Evolutionary conservation across 2,797 vertebrate genomes (phyloP).

Genomic region (Tympanoctomys barrerae): DNA sequence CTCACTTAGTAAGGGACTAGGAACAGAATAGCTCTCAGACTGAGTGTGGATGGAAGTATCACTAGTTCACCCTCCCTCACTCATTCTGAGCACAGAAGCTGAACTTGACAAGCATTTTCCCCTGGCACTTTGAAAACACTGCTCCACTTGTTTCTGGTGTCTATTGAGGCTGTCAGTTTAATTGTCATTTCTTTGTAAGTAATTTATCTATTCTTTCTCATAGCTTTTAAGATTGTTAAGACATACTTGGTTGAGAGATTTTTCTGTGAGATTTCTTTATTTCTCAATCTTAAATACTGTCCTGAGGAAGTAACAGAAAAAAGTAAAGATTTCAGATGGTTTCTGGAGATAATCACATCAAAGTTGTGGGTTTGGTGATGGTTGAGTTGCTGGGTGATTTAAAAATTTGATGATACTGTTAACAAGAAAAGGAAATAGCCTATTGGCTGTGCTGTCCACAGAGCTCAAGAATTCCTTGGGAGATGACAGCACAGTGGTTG

Average conservation of each 20-base stretch:
- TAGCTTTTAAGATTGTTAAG: conserved; percentile 81
- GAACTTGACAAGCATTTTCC: conserved; percentile 81
- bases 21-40: conserved; percentile 43
- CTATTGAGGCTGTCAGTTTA: conserved; percentile 82
- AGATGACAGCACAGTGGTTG: not conserved
- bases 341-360: not conserved
- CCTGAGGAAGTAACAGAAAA: conserved; percentile 55
- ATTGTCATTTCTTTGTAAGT: conserved; percentile 81
- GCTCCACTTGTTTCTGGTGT: conserved; percentile 78
- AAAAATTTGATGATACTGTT: not conserved
- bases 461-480: not conserved
- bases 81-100: conserved; percentile 70
- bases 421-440: not conserved
- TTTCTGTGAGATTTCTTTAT: conserved; percentile 54
- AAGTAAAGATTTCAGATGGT: conserved; percentile 33
- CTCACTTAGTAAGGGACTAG: conserved; percentile 57
- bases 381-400: not conserved
- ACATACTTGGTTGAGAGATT: conserved; percentile 66
- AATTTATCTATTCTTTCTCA: conserved; percentile 79
- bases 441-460: not conserved
- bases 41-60: conserved; percentile 62
- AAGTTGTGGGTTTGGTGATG: not conserved
- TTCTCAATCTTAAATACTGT: conserved; percentile 41
- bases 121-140: conserved; percentile 79
- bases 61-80: conserved; percentile 76